phyloP scores from a whole-genome alignment of 2,113 vertebrate species.

The Datnioides undecimradiatus region DNA sequence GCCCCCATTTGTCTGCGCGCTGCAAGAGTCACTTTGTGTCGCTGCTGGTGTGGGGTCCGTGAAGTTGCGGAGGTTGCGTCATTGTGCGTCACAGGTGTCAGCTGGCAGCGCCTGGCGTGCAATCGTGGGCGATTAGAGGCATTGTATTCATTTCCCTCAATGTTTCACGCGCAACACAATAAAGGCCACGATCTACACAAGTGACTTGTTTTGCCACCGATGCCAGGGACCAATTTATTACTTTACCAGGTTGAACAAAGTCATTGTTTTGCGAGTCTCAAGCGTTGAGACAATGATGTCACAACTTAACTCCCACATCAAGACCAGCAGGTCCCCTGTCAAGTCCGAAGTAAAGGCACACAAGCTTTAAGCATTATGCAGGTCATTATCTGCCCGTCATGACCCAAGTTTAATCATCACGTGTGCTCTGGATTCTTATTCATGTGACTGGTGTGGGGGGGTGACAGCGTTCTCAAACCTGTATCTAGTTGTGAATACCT shows the following conservation, averaged over 20 bases:
- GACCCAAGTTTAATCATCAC: not conserved
- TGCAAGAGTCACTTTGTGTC: not conserved
- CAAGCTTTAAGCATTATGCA: not conserved
- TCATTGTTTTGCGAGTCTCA: not conserved
- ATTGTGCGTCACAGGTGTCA: not conserved
- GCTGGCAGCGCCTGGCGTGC: not conserved
- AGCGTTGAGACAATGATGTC: not conserved
- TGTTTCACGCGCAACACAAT: not conserved
- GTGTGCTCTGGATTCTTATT: not conserved
- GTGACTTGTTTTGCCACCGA: not conserved
- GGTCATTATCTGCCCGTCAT: not conserved
- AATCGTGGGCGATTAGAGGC: not conserved
- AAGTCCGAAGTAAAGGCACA: not conserved
- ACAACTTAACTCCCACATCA: no score
- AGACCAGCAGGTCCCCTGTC: not conserved
- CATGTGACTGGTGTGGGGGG: not conserved
- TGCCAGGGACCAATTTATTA: not conserved
- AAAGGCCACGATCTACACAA: not conserved
- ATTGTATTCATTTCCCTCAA: not conserved
- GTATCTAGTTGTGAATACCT: not conserved
- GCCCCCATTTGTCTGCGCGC: not conserved
- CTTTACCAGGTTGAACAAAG: not conserved
- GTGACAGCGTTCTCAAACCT: not conserved
- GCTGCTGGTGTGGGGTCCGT: not conserved
- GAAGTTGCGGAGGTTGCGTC: not conserved